A percentile compares a stretch with the other conserved stretches of the same genome.
Evolutionary conservation across 2,888 invertebrate genomes (phyloP).

Genomic region (Meandrusa payeni): DNA sequence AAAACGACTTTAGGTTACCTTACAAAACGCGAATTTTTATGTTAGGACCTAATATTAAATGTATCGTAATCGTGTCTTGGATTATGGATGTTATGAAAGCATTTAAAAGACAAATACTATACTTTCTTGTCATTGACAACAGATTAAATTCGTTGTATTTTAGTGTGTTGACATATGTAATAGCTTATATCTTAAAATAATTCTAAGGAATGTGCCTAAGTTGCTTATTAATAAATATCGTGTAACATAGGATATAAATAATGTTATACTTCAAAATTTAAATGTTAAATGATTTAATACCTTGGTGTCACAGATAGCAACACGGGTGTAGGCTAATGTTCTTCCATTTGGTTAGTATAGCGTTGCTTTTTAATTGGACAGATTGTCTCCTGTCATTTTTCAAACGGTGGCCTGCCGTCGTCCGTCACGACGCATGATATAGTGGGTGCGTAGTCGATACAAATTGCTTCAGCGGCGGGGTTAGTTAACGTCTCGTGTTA

Average conservation of each 20-base stretch:
- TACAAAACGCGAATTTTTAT: no score
- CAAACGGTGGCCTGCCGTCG: constrained; percentile 35
- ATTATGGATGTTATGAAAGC: no score
- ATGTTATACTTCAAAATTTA: constrained; percentile 15
- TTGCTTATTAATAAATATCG: not conserved
- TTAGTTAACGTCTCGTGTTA: constrained; percentile 35
- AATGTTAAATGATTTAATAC: constrained; percentile 21
- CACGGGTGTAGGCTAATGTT: constrained; percentile 36
- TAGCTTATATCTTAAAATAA: no score
- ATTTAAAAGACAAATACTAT: no score
- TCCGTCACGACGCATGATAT: constrained; percentile 45
- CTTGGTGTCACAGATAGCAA: constrained; percentile 17
- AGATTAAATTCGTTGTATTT: no score
- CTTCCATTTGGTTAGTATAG: constrained; percentile 45
- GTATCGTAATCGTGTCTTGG: no score
- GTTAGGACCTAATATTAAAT: no score
- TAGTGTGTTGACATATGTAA: no score
- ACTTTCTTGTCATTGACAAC: no score
- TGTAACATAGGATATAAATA: constrained; percentile 5
- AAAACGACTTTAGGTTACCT: no score
- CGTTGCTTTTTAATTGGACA: constrained; percentile 70
- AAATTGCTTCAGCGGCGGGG: constrained; percentile 42
- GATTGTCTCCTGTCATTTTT: constrained; percentile 55
- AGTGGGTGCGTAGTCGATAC: constrained; percentile 48
- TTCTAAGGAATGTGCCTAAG: no score